A percentile compares a stretch with the other conserved stretches of the same genome.
These are phyloP conservation scores for Scarus forsteni DNA, from an alignment of 2,797 vertebrate species.

Conservation along the genomic window DNA sequence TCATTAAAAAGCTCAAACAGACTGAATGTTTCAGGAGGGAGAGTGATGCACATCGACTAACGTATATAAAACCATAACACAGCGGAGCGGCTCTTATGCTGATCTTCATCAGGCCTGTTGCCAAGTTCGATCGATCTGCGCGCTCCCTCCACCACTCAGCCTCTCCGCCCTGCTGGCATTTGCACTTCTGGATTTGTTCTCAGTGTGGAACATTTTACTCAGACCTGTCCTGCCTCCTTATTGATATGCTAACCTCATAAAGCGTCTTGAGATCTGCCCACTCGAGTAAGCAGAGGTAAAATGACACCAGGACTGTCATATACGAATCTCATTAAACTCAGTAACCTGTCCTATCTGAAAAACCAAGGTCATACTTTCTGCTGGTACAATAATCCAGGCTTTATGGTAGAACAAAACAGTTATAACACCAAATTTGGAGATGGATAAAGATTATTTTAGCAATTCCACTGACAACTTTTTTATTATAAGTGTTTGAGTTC, in stretches of 20 bases:
- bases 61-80: conserved; percentile 56
- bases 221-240: conserved; percentile 33
- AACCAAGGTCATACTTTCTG: conserved; percentile 20
- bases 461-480: too few species aligned
- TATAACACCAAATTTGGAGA: neutral
- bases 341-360: conserved; percentile 13
- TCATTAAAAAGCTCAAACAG: conserved; percentile 32
- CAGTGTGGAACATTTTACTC: conserved; percentile 48
- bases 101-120: conserved; percentile 53
- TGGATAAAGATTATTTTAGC: too few species aligned
- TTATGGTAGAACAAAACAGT: neutral
- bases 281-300: conserved; percentile 7
- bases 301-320: conserved; percentile 10
- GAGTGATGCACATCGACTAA: conserved; percentile 41
- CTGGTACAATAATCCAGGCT: conserved; percentile 11
- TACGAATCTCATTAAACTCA: conserved; percentile 22
- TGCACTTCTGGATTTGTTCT: conserved; percentile 50
- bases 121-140: conserved; percentile 66
- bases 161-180: conserved; percentile 48
- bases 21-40: conserved; percentile 41
- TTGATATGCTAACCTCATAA: conserved; percentile 55
- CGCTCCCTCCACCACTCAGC: conserved; percentile 65
- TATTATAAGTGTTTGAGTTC: too few species aligned
- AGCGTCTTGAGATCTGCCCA: conserved; percentile 11
- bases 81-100: conserved; percentile 54